A percentile compares a stretch with the other conserved stretches of the same genome.
phyloP scores from a whole-genome alignment of 1,140 invertebrate species.

The Hyphantria cunea region DNA sequence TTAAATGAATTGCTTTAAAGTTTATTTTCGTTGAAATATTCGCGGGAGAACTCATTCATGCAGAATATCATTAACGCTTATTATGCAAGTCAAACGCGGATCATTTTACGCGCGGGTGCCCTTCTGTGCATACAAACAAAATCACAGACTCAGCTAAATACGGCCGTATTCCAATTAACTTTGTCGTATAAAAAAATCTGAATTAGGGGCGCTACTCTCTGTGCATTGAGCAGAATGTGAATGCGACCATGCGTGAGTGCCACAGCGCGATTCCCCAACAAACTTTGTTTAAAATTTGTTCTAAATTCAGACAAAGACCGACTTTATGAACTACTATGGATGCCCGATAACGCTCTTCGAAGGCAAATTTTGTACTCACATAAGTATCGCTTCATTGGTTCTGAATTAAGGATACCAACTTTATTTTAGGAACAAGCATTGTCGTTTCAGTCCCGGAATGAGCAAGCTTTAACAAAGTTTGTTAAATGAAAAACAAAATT shows the following conservation, averaged over 20 bases:
- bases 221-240: constrained; percentile 35
- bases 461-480: constrained; percentile 11
- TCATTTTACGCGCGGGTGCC: constrained; percentile 42
- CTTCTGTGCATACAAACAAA: constrained; percentile 46
- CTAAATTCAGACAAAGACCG: constrained; percentile 36
- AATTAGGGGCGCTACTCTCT: constrained; percentile 32
- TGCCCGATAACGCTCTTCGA: constrained; percentile 32
- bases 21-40: constrained; percentile 7
- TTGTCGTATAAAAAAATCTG: constrained; percentile 30
- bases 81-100: constrained; percentile 40
- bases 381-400: constrained; percentile 30
- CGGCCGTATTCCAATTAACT: constrained; percentile 43
- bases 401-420: constrained; percentile 28
- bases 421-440: constrained; percentile 22
- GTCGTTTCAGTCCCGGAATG: constrained; percentile 5
- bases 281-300: constrained; percentile 41
- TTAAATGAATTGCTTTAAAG: not conserved
- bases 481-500: constrained; percentile 15
- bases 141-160: constrained; percentile 44
- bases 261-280: constrained; percentile 35
- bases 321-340: constrained; percentile 34
- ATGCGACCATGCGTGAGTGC: constrained; percentile 26
- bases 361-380: constrained; percentile 29
- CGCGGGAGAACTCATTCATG: constrained; percentile 21
- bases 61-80: constrained; percentile 43